phyloP scores from a whole-genome alignment of 2,113 vertebrate genomes.

The Aegithalos caudatus region DNA sequence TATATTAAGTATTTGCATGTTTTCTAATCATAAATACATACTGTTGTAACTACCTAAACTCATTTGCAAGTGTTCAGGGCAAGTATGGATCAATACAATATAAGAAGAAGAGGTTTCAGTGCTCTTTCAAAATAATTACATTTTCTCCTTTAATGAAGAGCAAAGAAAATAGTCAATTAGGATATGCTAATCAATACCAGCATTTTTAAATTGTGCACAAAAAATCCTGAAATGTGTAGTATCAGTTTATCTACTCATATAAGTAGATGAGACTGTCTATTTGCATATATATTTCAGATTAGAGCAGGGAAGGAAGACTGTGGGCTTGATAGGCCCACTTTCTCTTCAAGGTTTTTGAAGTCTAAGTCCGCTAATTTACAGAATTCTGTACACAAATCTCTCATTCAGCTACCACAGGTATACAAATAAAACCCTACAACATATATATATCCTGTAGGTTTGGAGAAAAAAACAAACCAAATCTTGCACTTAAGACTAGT shows the following conservation, averaged over 20 bases:
- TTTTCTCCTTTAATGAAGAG: not conserved
- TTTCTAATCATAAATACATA: conserved; percentile 20
- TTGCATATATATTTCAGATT: not conserved
- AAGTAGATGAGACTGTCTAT: not conserved
- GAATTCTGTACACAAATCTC: not conserved
- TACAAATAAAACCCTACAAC: not conserved
- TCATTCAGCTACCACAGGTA: not conserved
- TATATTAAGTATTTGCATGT: not conserved
- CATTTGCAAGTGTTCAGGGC: not conserved
- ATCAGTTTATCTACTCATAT: not conserved
- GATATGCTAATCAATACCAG: not conserved
- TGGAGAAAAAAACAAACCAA: not conserved
- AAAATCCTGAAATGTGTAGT: not conserved
- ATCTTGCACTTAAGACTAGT: not conserved
- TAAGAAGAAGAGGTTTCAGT: not conserved
- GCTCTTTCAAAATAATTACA: not conserved
- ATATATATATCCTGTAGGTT: not conserved
- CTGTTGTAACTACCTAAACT: not conserved
- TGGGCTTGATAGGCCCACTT: not conserved
- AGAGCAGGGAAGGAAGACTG: not conserved
- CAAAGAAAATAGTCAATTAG: not conserved
- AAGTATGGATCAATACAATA: not conserved
- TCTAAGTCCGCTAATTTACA: not conserved
- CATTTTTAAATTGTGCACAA: not conserved
- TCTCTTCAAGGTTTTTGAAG: not conserved